phyloP scores from a whole-genome alignment of 2,888 invertebrate species.

The Lepeophtheirus nordmannii region DNA sequence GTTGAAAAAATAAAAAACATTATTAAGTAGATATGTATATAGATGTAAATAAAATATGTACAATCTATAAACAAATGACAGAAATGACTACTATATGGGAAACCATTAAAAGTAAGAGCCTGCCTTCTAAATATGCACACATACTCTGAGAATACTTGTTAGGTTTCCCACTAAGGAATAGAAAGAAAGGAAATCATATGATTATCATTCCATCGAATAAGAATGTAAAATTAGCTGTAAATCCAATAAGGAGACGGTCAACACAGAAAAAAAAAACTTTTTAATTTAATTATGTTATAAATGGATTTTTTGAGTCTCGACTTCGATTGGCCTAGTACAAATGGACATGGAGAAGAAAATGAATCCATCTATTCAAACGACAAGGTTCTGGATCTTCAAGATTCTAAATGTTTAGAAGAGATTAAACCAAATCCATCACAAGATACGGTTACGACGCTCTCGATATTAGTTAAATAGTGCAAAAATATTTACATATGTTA shows the following conservation, averaged over 20 bases:
- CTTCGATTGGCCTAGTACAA: slow-evolving; percentile 6
- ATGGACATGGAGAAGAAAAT: not conserved
- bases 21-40: no score
- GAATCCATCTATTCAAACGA: not conserved
- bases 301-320: slow-evolving; percentile 2
- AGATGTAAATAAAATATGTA: no score
- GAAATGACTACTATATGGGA: no score
- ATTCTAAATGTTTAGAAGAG: not conserved
- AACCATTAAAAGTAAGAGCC: not conserved
- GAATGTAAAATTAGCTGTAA: not conserved
- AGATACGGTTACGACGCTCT: not conserved
- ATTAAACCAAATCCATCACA: not conserved
- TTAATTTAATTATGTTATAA: not conserved
- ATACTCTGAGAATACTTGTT: not conserved
- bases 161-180: not conserved
- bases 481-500: not conserved
- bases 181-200: not conserved
- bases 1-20: no score
- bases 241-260: not conserved
- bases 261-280: no score
- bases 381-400: no score
- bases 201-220: not conserved
- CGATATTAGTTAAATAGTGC: slow-evolving; percentile 2
- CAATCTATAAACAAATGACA: no score
- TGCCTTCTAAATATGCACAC: not conserved